A percentile compares a stretch with the other conserved stretches of the same genome.
Conservation (phyloP, 2,113 vertebrate species). For the Oryzias woworae region DNA sequence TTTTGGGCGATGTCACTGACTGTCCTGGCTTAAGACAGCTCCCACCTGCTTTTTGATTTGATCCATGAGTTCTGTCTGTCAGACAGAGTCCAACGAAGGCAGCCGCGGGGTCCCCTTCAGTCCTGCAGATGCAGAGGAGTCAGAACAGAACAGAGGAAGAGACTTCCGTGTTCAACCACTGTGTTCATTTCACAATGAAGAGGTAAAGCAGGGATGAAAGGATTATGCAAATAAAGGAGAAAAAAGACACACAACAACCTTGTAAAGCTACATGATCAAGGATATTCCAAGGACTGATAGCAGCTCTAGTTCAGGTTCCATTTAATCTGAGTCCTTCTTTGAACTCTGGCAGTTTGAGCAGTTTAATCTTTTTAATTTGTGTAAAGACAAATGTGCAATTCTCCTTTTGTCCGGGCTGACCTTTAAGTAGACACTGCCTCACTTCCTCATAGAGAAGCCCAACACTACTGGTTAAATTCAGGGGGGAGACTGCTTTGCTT, state of each 20-base stretch:
- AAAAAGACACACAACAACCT: conserved; percentile 3
- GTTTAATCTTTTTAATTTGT: conserved; percentile 12
- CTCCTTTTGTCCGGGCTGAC: conserved; percentile 50
- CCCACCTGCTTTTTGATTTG: conserved; percentile 76
- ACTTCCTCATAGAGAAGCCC: conserved; percentile 77
- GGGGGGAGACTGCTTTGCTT: conserved; percentile 57
- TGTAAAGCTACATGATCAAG: conserved; percentile 5
- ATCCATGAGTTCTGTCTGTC: conserved; percentile 77
- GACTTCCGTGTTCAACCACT: rapidly evolving
- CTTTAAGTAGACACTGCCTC: conserved; percentile 76
- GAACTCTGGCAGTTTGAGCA: conserved; percentile 2
- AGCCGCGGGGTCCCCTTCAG: conserved; percentile 79
- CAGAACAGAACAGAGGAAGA: conserved; percentile 1
- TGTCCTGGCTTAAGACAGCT: conserved; percentile 73
- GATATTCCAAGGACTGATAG: conserved; percentile 29
- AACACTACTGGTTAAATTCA: conserved; percentile 65
- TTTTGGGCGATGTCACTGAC: conserved; percentile 44
- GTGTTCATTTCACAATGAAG: conserved; percentile 19
- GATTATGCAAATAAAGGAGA: conserved; percentile 40
- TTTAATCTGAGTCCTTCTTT: conserved; percentile 3
- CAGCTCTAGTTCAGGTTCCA: not conserved
- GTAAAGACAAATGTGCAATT: conserved; percentile 21
- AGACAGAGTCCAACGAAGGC: conserved; percentile 75
- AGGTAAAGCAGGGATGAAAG: conserved; percentile 19
- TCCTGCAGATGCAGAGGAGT: conserved; percentile 56